phyloP scores from a whole-genome alignment of 2,888 invertebrate genomes.

The Bombylius discolor region DNA sequence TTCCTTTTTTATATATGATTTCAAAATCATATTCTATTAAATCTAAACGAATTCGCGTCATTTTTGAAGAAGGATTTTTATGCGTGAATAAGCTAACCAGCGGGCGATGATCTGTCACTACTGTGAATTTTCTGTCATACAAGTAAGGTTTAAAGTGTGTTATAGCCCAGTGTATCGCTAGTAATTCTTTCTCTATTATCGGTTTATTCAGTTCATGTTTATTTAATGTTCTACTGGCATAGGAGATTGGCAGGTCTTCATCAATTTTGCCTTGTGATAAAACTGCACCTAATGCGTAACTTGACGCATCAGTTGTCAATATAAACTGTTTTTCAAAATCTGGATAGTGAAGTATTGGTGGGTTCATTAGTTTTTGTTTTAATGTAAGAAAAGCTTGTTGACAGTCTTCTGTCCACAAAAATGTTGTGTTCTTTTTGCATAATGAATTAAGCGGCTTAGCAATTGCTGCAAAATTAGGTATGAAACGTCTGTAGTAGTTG shows the following conservation, averaged over 20 bases:
- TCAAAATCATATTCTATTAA: background rate
- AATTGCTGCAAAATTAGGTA: slow-evolving; percentile 13
- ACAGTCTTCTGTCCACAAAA: background rate
- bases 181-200: slow-evolving; percentile 19
- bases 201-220: slow-evolving; percentile 17
- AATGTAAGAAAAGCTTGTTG: background rate
- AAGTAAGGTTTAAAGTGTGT: slow-evolving; percentile 21
- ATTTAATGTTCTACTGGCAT: slow-evolving; percentile 18
- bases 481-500: slow-evolving; percentile 13
- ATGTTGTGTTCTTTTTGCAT: slow-evolving; percentile 6
- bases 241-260: slow-evolving; percentile 19
- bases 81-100: background rate
- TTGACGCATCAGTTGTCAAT: slow-evolving; percentile 22
- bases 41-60: background rate
- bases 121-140: slow-evolving; percentile 14
- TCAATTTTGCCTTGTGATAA: slow-evolving; percentile 15
- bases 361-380: background rate
- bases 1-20: background rate
- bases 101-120: background rate
- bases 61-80: background rate
- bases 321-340: slow-evolving; percentile 12
- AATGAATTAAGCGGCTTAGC: slow-evolving; percentile 9
- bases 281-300: slow-evolving; percentile 18
- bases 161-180: slow-evolving; percentile 12
- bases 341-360: background rate